Evolutionary conservation across 2,113 vertebrate genomes (phyloP), one percentile per base, ranked within the genome.

Genomic region (Rhinichthys klamathensis): DNA sequence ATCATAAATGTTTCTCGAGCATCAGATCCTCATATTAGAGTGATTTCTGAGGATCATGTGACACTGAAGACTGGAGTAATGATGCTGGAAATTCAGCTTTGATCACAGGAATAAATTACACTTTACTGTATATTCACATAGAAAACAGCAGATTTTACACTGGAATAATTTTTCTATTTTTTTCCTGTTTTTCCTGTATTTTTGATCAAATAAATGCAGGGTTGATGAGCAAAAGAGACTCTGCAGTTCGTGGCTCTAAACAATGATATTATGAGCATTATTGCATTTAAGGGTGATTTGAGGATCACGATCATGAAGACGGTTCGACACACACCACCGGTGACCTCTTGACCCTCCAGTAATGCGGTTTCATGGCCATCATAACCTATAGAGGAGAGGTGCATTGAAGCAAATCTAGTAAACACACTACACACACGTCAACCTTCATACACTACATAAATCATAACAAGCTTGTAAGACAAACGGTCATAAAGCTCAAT

Each of bases 291-390:
- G 5, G 15, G 49, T 6, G 49, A 18, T 51, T 51, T 18, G 49
- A 51, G 49, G 58, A 60, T 60, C 58, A 15, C 27, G 18, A 16
- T 54, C 75, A 77, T 77, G 27, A 77, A 77, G 13, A 77, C 12
- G 18, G 27, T 56, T 56, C 21, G 15, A 77, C 77, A 35, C 78
- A 80, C 49, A 4, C 0, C n/a, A 0, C 38, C 78, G 38, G 7
- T 46, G 12, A 80, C 41, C 58, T 80, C 60, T 18, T 67, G 60
- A 41, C 79, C 78, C 4, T 67, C 16, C 60, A 80, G 25, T 65
- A 67, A 65, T 25, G 3, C 2, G n/a, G 38, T 21, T 41, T 80
- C 25, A 49, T 7, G 35, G 58, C 60, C 60, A 23, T 65, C 15
- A 3, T 8, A 27, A 41, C 60, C 60, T 80, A 13, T 12, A 10